phyloP scores from a whole-genome alignment of 2,797 vertebrate species.

The Spea hammondii region DNA sequence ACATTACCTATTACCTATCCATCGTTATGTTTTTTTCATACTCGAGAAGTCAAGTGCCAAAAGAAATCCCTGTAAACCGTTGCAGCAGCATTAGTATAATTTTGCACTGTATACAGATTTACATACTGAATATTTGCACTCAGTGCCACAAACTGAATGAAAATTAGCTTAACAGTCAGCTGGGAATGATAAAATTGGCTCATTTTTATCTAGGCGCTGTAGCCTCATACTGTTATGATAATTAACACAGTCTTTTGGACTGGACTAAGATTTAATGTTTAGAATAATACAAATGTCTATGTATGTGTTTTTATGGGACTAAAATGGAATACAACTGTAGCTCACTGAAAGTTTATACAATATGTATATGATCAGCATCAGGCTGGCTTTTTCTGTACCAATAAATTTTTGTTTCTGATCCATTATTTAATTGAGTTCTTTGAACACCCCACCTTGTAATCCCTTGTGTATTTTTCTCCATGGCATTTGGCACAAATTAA shows the following conservation, averaged over 20 bases:
- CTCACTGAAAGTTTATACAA: not conserved
- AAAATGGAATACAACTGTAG: slow-evolving; percentile 8
- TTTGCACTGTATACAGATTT: not conserved
- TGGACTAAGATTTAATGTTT: not conserved
- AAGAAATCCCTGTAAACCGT: too few species aligned
- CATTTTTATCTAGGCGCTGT: slow-evolving; percentile 33
- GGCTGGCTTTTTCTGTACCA: too few species aligned
- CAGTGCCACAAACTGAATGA: slow-evolving; percentile 34
- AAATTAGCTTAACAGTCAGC: slow-evolving; percentile 5
- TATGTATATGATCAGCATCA: too few species aligned
- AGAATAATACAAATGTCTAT: slow-evolving; percentile 11
- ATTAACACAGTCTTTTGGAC: not conserved
- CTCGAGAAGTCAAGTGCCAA: too few species aligned
- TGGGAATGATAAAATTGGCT: slow-evolving; percentile 44
- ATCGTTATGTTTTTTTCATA: too few species aligned
- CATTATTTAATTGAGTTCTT: too few species aligned
- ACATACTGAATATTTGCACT: not conserved
- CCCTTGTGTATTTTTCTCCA: not conserved
- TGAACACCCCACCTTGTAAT: not conserved
- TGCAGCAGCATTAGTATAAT: not conserved
- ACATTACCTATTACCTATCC: too few species aligned
- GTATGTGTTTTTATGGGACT: slow-evolving; percentile 4
- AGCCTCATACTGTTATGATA: slow-evolving; percentile 15
- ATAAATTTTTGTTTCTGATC: too few species aligned
- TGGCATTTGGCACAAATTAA: slow-evolving; percentile 9